A percentile compares a stretch with the other conserved stretches of the same genome.
Evolutionary conservation across 2,797 vertebrate genomes (phyloP).

Genomic region (Danio kyathit): DNA sequence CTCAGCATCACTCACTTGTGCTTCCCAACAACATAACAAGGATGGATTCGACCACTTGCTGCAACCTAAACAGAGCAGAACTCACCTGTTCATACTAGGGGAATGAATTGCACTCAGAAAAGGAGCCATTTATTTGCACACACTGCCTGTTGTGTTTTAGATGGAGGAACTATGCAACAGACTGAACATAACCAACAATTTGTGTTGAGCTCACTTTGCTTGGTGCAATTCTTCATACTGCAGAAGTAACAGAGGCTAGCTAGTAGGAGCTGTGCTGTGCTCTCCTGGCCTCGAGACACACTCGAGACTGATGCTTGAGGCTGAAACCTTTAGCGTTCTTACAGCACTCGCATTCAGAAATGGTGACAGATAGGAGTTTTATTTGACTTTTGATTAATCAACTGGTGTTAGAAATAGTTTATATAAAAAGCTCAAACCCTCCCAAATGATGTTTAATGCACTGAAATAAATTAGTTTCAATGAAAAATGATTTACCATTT

Average conservation of each 20-base stretch:
- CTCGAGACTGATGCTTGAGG: too few relatives aligned
- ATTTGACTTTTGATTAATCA: too few relatives aligned
- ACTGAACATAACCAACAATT: background rate
- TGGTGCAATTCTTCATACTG: background rate
- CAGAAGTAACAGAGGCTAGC: background rate
- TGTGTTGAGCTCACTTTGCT: background rate
- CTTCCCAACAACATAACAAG: conserved; percentile 73
- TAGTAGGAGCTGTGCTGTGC: too few relatives aligned
- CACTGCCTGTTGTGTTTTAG: background rate
- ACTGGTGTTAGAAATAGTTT: too few relatives aligned
- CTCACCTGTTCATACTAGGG: conserved; percentile 3
- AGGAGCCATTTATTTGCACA: background rate
- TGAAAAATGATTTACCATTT: too few relatives aligned
- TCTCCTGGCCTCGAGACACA: too few relatives aligned
- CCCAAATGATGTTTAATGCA: too few relatives aligned
- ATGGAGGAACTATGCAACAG: background rate
- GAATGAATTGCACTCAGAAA: background rate
- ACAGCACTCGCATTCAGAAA: too few relatives aligned
- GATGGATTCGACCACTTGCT: conserved; percentile 70
- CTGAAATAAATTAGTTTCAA: too few relatives aligned
- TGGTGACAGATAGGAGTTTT: too few relatives aligned
- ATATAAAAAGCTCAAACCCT: too few relatives aligned
- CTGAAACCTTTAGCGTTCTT: too few relatives aligned
- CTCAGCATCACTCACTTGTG: conserved; percentile 41
- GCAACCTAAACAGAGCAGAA: conserved; percentile 15